A percentile compares a stretch with the other conserved stretches of the same genome.
These are phyloP conservation scores for Hydropsyche tenuis DNA, from an alignment of 1,140 invertebrate species.

Conservation along the genomic window DNA sequence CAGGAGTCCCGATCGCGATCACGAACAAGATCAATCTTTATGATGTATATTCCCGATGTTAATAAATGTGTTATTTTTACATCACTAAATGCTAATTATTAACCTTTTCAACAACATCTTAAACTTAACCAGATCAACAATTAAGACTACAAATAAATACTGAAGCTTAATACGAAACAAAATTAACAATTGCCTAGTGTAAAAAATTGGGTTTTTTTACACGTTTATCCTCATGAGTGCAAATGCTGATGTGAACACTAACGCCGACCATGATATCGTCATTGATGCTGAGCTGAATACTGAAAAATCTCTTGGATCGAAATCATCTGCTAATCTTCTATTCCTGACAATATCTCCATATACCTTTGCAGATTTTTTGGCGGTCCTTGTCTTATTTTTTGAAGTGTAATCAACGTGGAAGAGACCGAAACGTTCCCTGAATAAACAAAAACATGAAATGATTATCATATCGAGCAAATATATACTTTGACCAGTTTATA, in stretches of 20 bases:
- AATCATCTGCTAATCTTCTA: slow-evolving; percentile 54
- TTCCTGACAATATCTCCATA: slow-evolving; percentile 62
- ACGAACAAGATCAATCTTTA: slow-evolving; percentile 23
- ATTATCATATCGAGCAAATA: no score
- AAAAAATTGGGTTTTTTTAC: neutral
- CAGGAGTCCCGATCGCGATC: slow-evolving; percentile 48
- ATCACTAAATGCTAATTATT: neutral
- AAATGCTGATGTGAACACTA: neutral
- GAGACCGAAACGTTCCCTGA: slow-evolving; percentile 73
- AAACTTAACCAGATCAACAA: slow-evolving; percentile 4
- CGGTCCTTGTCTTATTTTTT: slow-evolving; percentile 69
- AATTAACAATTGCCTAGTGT: neutral
- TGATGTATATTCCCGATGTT: neutral
- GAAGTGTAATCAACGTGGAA: slow-evolving; percentile 62
- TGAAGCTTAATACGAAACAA: neutral
- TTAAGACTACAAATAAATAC: slow-evolving; percentile 9
- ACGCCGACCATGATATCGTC: neutral
- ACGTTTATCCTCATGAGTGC: neutral
- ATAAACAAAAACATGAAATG: slow-evolving; percentile 47
- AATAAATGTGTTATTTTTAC: slow-evolving; percentile 14
- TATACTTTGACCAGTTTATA: neutral
- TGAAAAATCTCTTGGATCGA: slow-evolving; percentile 59
- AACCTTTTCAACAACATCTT: neutral
- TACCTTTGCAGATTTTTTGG: slow-evolving; percentile 73
- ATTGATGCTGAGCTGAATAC: slow-evolving; percentile 55